phyloP scores from a whole-genome alignment of 2,888 invertebrate species.

The Xestia ashworthii region DNA sequence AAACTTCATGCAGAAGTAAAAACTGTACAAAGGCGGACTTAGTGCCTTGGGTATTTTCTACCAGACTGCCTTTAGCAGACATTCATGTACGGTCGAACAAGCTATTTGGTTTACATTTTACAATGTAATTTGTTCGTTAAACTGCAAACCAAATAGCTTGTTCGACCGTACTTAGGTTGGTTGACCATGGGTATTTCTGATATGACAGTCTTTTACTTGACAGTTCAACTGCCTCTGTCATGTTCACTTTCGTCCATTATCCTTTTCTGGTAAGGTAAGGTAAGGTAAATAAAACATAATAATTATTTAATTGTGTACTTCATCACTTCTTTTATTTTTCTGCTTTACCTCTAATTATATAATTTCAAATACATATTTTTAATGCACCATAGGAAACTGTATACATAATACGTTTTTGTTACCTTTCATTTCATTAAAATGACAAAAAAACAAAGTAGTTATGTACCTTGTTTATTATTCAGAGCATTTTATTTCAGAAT shows the following conservation, averaged over 20 bases:
- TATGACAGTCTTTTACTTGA: too few relatives aligned
- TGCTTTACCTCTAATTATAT: conserved; percentile 66
- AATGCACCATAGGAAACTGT: conserved; percentile 63
- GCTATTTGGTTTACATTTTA: too few relatives aligned
- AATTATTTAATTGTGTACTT: conserved; percentile 68
- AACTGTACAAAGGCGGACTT: too few relatives aligned
- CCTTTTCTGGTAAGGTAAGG: not conserved
- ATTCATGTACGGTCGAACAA: too few relatives aligned
- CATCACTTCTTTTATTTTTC: conserved; percentile 72
- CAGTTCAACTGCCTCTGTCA: too few relatives aligned
- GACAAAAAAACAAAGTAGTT: not conserved
- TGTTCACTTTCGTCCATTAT: not conserved
- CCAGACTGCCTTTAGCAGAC: too few relatives aligned
- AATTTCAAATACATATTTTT: conserved; percentile 60
- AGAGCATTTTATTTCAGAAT: conserved; percentile 1
- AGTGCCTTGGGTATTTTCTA: too few relatives aligned
- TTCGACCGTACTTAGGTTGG: too few relatives aligned
- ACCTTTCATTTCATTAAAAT: conserved; percentile 19
- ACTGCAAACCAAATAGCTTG: too few relatives aligned
- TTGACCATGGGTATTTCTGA: too few relatives aligned
- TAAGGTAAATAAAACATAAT: conserved; percentile 66
- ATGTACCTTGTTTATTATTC: not conserved
- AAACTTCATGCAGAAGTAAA: too few relatives aligned
- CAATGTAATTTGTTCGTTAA: too few relatives aligned
- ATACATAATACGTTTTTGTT: conserved; percentile 25